Evolutionary conservation across 2,888 invertebrate species (phyloP), one percentile per base, ranked within the genome.

Genomic region (Pomacea canaliculata): DNA sequence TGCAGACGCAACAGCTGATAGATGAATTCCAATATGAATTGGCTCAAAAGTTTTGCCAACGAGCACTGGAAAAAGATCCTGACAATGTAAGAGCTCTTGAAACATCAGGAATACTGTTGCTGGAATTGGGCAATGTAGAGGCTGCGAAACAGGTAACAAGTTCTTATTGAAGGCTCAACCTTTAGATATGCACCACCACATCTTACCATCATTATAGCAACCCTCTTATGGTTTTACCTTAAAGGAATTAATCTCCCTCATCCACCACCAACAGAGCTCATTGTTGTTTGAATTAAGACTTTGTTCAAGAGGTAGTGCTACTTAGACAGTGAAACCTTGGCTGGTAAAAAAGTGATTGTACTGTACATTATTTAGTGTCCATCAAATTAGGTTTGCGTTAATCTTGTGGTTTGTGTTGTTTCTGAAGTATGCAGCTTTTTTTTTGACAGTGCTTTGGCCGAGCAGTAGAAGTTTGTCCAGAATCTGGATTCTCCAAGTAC

Each of bases 11-110:
- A 82, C 88, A 90, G 59, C 87, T 86, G 77, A 87, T 91, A 68
- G 91, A 91, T 79, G 83, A 84, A 70, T 91, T 91, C 85, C 86
- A 91, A 68, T 91, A 90, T 87, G 91, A 91, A 77, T 79, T 90
- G 79, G 92, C 91, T 23, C 88, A 89, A 80, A 88, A 87, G 79
- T 91, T 89, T 79, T 90, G 90, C 80, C 88, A 90, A 80, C 84
- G 89, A 75, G 91, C 91, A 10, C 79, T 92, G 69, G 89, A 90
- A 77, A 79, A 87, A 73, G 90, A 91, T 23, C 85, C 90, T 46
- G 88, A 91, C 76, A 89, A 91, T 82, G 79, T 89, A 0, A 80
- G 87, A 74, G 91, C 89, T 8, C 80, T 91, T 73, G 91, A 91
- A 80, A 89, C 89, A 59, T 86, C 89, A 8, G 90, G 91, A 66